Evolutionary conservation across 2,797 vertebrate species (phyloP).

Genomic region (Sphaeramia orbicularis): DNA sequence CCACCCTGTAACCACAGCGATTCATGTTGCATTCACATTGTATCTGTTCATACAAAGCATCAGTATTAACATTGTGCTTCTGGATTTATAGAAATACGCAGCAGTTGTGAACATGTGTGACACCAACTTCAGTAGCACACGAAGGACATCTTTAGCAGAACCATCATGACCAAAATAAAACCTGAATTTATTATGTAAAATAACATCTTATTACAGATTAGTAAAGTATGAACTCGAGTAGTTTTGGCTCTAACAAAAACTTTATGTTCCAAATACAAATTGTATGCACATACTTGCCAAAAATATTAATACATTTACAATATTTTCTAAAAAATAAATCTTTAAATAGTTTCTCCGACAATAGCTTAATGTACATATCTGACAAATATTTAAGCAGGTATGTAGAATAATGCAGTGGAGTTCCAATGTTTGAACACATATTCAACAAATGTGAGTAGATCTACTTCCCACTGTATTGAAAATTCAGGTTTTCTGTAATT

Average conservation of each 20-base stretch:
- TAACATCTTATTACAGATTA: constrained; percentile 5
- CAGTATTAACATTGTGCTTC: not conserved
- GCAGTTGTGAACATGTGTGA: not conserved
- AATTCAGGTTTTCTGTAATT: constrained; percentile 19
- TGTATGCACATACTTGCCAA: constrained; percentile 63
- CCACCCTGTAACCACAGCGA: constrained; percentile 73
- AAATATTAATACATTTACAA: constrained; percentile 77
- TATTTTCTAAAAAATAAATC: constrained; percentile 87
- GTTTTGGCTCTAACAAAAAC: constrained; percentile 57
- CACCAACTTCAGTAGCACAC: not conserved
- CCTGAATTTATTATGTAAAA: constrained; percentile 31
- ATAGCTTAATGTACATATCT: constrained; percentile 86
- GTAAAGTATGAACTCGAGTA: not conserved
- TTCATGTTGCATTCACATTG: constrained; percentile 16
- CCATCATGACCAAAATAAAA: constrained; percentile 7
- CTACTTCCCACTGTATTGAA: constrained; percentile 15
- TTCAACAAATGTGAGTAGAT: constrained; percentile 27
- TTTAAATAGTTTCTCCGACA: constrained; percentile 87
- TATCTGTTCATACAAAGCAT: constrained; percentile 5
- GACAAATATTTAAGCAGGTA: constrained; percentile 78
- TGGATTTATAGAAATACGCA: not conserved
- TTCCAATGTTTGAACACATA: constrained; percentile 54
- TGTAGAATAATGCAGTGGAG: constrained; percentile 68
- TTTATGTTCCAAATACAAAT: constrained; percentile 75
- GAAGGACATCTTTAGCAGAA: not conserved